Base-by-base conservation (phyloP, 2,797 vertebrate species). In the Cottoperca gobio region DNA sequence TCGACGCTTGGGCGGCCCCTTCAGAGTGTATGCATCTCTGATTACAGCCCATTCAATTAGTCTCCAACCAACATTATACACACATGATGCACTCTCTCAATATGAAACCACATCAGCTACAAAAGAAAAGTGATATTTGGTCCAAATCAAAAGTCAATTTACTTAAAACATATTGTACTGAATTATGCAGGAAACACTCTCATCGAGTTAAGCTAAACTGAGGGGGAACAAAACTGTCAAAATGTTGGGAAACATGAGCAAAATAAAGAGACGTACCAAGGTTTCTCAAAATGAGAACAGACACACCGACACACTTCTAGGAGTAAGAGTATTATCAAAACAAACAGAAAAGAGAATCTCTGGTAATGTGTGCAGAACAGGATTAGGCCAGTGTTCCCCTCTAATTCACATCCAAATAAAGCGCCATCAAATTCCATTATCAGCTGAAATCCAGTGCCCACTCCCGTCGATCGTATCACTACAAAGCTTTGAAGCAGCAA, bases 31-130 rank as follows among this genome's bases (percentile, higher is more conserved):
- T 48, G 58, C 23, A 52, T 71, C 72, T 71, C 73, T 79, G 73
- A 87, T 81, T 65, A 60, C 42, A 70, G 48, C 48, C 42, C 9
- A 39, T 73, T 84, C 73, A 83, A 77, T 86, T 63, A 69, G 58
- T 67, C 64, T 70, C 23, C 42, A 62, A 67, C 59, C 76, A 28
- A 72, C 39, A 80, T 11, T 60, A 67, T 43, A 35, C 62, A 58
- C 37, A 46, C 54, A 40, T 16, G 49, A 70, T 19, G 46, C 16
- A 24, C 57, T 55, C 16, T 12, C 19, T 37, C n/a, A 24, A 64
- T 40, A 39, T 42, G 19, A 46, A 71, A 57, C 19, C n/a, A 8
- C 16, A 40, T 50, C 48, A 55, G 54, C 54, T n/a, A n/a, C n/a
- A 65, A 31, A 54, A 53, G 33, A 49, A 66, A 60, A 62, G 50